Evolutionary conservation across 1,140 invertebrate genomes (phyloP).

Genomic region (Cephus cinctus): DNA sequence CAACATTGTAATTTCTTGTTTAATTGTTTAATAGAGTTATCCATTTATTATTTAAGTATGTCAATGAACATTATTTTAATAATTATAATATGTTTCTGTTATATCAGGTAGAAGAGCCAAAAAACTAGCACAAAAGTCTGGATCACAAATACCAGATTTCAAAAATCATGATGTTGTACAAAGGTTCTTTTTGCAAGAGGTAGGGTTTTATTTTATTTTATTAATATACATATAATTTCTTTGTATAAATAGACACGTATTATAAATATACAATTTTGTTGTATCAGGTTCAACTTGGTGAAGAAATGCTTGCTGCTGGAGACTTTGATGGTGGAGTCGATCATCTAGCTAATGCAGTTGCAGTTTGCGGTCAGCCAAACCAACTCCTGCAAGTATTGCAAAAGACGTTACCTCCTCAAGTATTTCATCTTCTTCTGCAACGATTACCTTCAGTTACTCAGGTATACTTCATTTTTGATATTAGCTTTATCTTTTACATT

Average conservation of each 20-base stretch:
- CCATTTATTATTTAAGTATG: background rate
- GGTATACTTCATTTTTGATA: no score
- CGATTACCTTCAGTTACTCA: slow-evolving; percentile 70
- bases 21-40: slow-evolving; percentile 5
- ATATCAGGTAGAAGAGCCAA: slow-evolving; percentile 59
- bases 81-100: slow-evolving; percentile 23
- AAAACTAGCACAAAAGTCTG: slow-evolving; percentile 50
- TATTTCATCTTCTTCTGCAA: slow-evolving; percentile 85
- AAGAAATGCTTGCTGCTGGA: slow-evolving; percentile 82
- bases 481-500: no score
- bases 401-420: slow-evolving; percentile 88
- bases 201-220: no score
- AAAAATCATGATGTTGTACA: slow-evolving; percentile 91
- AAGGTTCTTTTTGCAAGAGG: slow-evolving; percentile 84
- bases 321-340: slow-evolving; percentile 89
- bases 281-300: slow-evolving; percentile 78
- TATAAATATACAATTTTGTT: slow-evolving; percentile 16
- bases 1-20: background rate
- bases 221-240: no score
- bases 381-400: slow-evolving; percentile 89
- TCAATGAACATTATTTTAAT: slow-evolving; percentile 7
- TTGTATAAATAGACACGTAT: no score
- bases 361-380: slow-evolving; percentile 93
- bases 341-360: slow-evolving; percentile 91
- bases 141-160: slow-evolving; percentile 75